Conservation (phyloP, 53 echinoderm and acorn worm species). For the Patiria pectinifera region DNA sequence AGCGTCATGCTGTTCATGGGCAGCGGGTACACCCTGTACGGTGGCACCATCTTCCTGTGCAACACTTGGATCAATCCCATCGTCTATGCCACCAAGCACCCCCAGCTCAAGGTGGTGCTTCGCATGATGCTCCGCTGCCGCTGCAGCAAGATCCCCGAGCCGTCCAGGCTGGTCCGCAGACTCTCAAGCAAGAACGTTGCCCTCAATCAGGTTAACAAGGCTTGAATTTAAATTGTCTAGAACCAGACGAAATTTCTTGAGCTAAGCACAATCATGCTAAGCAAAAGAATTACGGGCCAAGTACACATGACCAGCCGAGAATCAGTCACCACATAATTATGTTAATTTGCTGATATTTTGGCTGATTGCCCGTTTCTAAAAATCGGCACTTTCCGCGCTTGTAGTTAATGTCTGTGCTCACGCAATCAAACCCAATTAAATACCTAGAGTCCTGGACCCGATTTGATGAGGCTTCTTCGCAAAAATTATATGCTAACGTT, state of each 20-base stretch:
- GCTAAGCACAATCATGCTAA: no score
- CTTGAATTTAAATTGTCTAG: neutral
- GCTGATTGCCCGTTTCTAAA: no score
- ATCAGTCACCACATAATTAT: no score
- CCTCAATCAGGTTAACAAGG: slow-evolving; percentile 15
- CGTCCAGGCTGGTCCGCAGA: slow-evolving; percentile 34
- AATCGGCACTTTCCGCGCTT: no score
- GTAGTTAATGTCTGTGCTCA: no score
- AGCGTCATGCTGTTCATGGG: slow-evolving; percentile 41
- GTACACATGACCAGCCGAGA: no score
- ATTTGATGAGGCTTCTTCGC: no score
- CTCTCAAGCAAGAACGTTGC: slow-evolving; percentile 44
- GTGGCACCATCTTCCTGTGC: slow-evolving; percentile 29
- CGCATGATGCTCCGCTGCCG: slow-evolving; percentile 35
- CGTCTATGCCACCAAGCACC: slow-evolving; percentile 27
- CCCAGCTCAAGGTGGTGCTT: slow-evolving; percentile 44
- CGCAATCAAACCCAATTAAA: no score
- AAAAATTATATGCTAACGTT: no score
- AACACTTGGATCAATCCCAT: slow-evolving; percentile 40
- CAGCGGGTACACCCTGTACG: slow-evolving; percentile 27
- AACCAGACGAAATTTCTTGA: neutral
- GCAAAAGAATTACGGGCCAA: no score
- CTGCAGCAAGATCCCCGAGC: slow-evolving; percentile 45
- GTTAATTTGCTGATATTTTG: no score
- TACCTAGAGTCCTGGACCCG: no score